Evolutionary conservation across 1,140 invertebrate species (phyloP), one percentile per base, ranked within the genome.

Genomic region (Mamestra configurata): DNA sequence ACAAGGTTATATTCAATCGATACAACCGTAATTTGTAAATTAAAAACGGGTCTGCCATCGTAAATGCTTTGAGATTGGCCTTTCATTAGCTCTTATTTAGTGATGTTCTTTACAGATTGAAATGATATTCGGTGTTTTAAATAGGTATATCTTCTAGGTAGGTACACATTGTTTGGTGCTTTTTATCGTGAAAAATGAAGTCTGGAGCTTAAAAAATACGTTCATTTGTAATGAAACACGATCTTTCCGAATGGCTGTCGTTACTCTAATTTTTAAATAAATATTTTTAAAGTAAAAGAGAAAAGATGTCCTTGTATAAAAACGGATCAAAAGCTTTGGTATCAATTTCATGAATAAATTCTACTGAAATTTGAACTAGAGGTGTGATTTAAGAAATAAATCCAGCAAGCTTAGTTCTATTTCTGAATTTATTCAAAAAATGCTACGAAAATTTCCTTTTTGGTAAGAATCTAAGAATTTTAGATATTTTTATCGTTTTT

Each of bases 1-100:
- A 88, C 85, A 86, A 89, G 88, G 75, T 40, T 75, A 68, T 79
- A 77, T 82, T 81, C 79, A 83, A 81, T 80, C 81, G 80, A 84
- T 88, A 89, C 84, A 85, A 87, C 84, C 83, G 86, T 91, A 90
- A 93, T 92, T 93, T 91, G 84, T 86, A 89, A 89, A 92, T 89
- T 87, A 86, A 90, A 59, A 86, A 79, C 85, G 82, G 86, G 66
- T 78, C 78, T 55, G 78, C 55, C 70, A 77, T 64, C 49, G 59
- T 79, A 71, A 88, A 91, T 89, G 85, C 88, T 91, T 88, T 87
- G 83, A 92, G 89, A 90, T 87, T 83, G 85, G 82, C 86, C 86
- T 80, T 87, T 90, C 86, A 90, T 90, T 85, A 88, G 79, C 68
- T 84, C 84, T 86, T 85, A 88, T 87, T 89, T 88, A 89, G 86